Percentiles rank a stretch among this genome's conserved stretches.
Conservation (phyloP, 2,113 vertebrate genomes). For the Sisor rabdophorus region DNA sequence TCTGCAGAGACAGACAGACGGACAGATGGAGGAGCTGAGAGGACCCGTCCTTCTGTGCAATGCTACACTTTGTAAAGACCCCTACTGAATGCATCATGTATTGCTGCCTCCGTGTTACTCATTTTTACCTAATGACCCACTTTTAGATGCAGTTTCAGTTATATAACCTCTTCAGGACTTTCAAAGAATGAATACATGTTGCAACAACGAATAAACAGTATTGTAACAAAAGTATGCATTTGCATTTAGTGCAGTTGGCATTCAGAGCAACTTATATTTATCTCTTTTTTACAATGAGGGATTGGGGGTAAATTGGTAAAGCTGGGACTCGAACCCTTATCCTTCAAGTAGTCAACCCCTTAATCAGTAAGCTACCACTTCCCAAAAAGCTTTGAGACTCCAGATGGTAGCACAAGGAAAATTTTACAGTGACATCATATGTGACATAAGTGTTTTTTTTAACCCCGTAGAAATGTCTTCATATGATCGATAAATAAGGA, state of each 20-base stretch:
- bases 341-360: too few species aligned
- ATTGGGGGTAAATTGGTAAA: too few species aligned
- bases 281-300: too few species aligned
- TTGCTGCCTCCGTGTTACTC: conserved; percentile 15
- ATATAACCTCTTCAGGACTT: neutral
- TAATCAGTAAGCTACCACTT: neutral
- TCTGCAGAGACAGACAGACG: conserved; percentile 56
- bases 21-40: conserved; percentile 58
- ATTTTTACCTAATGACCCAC: conserved; percentile 40
- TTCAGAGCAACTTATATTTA: too few species aligned
- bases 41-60: conserved; percentile 46
- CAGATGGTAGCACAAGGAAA: too few species aligned
- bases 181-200: neutral
- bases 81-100: conserved; percentile 27
- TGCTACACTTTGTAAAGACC: conserved; percentile 33
- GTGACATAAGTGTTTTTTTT: too few species aligned
- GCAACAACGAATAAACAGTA: neutral
- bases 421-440: too few species aligned
- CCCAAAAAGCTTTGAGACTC: too few species aligned
- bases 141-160: conserved; percentile 23
- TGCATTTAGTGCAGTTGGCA: too few species aligned
- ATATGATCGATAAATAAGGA: too few species aligned
- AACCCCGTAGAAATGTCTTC: too few species aligned
- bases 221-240: neutral
- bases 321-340: too few species aligned